phyloP scores from a whole-genome alignment of 1,140 invertebrate species.

The Ruditapes philippinarum region DNA sequence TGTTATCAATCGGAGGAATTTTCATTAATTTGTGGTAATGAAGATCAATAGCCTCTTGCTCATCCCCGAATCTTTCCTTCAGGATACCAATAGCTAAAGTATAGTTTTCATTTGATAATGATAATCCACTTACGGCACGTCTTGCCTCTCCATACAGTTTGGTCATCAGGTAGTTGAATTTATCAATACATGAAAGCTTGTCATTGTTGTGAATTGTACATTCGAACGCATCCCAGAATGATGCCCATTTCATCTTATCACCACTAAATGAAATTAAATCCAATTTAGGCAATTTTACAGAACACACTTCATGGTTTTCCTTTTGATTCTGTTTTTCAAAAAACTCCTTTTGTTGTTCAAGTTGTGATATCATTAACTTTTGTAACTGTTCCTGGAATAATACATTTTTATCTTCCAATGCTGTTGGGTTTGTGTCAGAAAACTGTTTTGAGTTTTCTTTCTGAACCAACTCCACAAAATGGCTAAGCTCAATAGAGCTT shows the following conservation, averaged over 20 bases:
- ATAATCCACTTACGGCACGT: not conserved
- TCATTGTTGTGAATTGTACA: conserved; percentile 17
- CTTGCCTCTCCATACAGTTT: conserved; percentile 14
- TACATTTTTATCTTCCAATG: not conserved
- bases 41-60: conserved; percentile 23
- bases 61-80: conserved; percentile 56
- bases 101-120: conserved; percentile 46
- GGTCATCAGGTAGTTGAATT: conserved; percentile 1
- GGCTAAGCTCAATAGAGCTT: not conserved
- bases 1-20: not conserved
- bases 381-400: conserved; percentile 2
- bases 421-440: not conserved
- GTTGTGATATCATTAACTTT: not conserved
- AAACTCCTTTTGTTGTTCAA: conserved; percentile 11
- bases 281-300: conserved; percentile 17
- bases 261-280: not conserved
- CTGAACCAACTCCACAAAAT: not conserved
- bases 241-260: conserved; percentile 6
- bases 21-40: conserved; percentile 15
- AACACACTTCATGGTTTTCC: not conserved
- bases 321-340: not conserved
- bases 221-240: conserved; percentile 22
- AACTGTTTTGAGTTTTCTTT: not conserved
- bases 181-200: not conserved
- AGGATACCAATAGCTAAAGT: conserved; percentile 2